A percentile compares a stretch with the other conserved stretches of the same genome.
Evolutionary conservation across 2,113 vertebrate species (phyloP).

Genomic region (Murina feae): DNA sequence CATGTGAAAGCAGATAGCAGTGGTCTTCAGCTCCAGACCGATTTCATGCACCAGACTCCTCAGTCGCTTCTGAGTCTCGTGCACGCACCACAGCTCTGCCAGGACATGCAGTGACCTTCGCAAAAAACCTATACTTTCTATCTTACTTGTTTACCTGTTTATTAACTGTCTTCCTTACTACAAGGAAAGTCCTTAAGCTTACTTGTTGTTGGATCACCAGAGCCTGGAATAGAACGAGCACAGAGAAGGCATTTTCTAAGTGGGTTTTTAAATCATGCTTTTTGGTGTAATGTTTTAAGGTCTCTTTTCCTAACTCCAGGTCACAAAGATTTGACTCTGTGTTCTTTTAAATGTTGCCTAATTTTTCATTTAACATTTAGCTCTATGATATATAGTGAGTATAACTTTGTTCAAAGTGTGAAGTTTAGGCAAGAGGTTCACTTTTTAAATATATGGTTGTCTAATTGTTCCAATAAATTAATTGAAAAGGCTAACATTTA

Average conservation of each 20-base stretch:
- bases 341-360: background rate
- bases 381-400: background rate
- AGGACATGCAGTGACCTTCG: background rate
- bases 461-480: background rate
- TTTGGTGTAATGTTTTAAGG: background rate
- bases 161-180: background rate
- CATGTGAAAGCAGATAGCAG: conserved; percentile 87
- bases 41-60: conserved; percentile 92
- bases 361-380: background rate
- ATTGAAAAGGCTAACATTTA: background rate
- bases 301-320: background rate
- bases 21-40: conserved; percentile 91
- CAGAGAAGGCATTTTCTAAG: background rate
- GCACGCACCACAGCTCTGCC: conserved; percentile 91
- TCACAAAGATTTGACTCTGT: background rate
- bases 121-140: background rate
- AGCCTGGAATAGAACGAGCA: background rate
- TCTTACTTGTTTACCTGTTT: background rate
- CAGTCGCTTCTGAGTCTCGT: conserved; percentile 93
- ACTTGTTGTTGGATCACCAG: background rate
- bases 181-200: background rate
- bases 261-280: background rate
- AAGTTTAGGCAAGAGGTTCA: background rate
- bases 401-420: background rate
- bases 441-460: background rate